Conservation (phyloP, 2,888 invertebrate species). For the Apoda limacodes region DNA sequence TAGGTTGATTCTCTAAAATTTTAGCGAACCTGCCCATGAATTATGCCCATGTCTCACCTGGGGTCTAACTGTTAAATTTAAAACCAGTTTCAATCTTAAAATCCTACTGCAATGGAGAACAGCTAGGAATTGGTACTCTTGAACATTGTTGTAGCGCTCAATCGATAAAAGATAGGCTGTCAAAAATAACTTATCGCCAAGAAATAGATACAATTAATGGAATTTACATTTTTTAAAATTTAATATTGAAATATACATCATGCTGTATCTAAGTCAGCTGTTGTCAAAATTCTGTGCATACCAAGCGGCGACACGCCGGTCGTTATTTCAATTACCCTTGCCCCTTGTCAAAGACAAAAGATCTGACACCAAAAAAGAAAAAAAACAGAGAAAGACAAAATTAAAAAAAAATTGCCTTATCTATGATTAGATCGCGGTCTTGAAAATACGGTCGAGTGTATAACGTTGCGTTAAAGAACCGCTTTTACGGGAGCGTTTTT, state of each 20-base stretch:
- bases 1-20: constrained; percentile 1
- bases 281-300: constrained; percentile 61
- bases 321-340: constrained; percentile 66
- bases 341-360: constrained; percentile 69
- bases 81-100: no score
- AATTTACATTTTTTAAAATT: no score
- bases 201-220: no score
- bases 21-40: no score
- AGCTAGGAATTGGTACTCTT: no score
- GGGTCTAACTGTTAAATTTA: no score
- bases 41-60: no score
- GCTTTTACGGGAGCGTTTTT: constrained; percentile 58
- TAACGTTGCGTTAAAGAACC: constrained; percentile 47
- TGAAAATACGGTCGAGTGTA: constrained; percentile 62
- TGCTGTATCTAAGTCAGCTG: constrained; percentile 45
- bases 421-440: constrained; percentile 68
- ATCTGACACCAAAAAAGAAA: constrained; percentile 49
- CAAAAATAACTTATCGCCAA: no score
- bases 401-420: constrained; percentile 51
- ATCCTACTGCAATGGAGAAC: no score
- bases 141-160: no score
- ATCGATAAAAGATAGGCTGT: no score
- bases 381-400: constrained; percentile 25
- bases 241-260: no score
- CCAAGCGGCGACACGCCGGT: constrained; percentile 49